Conservation (phyloP, 2,797 vertebrate species). For the Rhabdophis nuchalis region DNA sequence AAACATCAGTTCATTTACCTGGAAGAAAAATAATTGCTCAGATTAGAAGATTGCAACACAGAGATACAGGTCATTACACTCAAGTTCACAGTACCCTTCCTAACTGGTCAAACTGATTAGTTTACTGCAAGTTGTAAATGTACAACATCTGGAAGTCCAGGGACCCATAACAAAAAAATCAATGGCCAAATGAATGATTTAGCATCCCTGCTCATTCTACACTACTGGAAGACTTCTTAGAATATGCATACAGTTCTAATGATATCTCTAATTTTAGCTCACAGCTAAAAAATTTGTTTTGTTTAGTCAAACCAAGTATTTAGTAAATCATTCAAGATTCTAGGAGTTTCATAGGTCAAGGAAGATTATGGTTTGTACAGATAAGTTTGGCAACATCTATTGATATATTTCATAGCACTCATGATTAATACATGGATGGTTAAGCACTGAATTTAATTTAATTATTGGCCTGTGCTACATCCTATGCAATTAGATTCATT, state of each 20-base stretch:
- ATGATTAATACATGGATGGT: background rate
- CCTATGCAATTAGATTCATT: conserved; percentile 27
- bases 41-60: background rate
- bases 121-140: background rate
- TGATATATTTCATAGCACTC: background rate
- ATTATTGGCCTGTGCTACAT: conserved; percentile 12
- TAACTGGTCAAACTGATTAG: background rate
- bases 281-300: background rate
- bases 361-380: background rate
- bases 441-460: conserved; percentile 9
- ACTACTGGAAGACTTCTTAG: background rate
- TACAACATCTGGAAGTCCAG: background rate
- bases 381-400: background rate
- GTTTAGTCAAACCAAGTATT: background rate
- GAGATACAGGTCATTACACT: background rate
- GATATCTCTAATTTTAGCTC: background rate
- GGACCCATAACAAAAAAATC: background rate
- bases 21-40: background rate
- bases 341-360: background rate
- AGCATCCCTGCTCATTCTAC: background rate
- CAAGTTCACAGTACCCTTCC: background rate
- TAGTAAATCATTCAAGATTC: background rate
- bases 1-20: background rate
- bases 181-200: background rate
- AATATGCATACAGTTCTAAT: background rate